A percentile compares a stretch with the other conserved stretches of the same genome.
Evolutionary conservation across 2,113 vertebrate species (phyloP).

Genomic region (Isurus oxyrinchus): DNA sequence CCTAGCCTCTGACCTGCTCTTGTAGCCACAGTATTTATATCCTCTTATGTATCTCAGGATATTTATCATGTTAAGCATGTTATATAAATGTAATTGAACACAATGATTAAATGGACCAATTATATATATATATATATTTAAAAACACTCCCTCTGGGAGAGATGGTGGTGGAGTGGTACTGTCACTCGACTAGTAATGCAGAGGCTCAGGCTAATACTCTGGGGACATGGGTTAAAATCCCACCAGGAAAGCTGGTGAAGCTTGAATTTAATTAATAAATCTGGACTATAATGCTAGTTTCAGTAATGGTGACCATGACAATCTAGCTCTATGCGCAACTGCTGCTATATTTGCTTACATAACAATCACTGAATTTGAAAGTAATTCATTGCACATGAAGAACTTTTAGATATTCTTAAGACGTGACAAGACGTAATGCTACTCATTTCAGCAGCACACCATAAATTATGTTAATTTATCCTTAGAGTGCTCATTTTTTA

Average conservation of each 20-base stretch:
- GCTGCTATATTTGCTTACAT: not conserved
- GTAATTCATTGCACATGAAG: not conserved
- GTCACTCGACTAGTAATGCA: too few species aligned
- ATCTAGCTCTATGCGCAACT: not conserved
- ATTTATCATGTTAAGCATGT: not conserved
- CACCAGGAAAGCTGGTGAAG: too few species aligned
- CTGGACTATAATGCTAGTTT: too few species aligned
- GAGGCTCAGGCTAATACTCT: too few species aligned
- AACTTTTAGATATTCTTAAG: not conserved
- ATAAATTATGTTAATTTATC: not conserved
- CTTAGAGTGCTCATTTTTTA: not conserved
- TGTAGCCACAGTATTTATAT: too few species aligned
- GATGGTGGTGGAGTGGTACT: not conserved
- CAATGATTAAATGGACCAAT: not conserved
- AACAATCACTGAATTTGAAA: not conserved
- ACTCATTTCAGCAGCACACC: not conserved
- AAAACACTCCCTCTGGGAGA: not conserved
- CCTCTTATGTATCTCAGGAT: not conserved
- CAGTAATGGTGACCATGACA: too few species aligned
- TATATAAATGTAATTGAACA: not conserved
- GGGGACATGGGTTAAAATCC: too few species aligned
- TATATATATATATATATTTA: not conserved
- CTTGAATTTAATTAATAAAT: too few species aligned
- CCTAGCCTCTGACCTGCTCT: too few species aligned
- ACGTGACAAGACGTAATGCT: not conserved